Evolutionary conservation across 2,113 vertebrate genomes (phyloP), one percentile per base, ranked within the genome.

Genomic region (Strix aluco): DNA sequence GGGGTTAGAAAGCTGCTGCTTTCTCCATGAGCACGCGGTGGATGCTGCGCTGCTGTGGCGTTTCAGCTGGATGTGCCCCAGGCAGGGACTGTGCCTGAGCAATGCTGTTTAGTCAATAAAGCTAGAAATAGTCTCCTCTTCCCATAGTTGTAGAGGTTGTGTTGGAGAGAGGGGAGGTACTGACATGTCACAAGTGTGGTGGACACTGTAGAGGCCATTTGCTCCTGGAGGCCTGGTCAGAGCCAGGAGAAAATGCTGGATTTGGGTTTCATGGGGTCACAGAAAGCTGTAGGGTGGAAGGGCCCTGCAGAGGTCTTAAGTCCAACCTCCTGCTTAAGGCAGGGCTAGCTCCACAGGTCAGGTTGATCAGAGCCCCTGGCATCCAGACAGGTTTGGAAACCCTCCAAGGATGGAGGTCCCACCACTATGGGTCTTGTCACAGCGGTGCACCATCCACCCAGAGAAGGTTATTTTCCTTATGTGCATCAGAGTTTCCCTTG

Each of bases 91-190:
- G 5, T 12, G 4, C 66, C 82, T 75, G 71, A 69, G 94, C 67
- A 82, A 27, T 17, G 7, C 80, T 87, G 30, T 54, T 30, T 46
- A 57, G 65, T 90, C 89, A 96, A 61, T 97, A 97, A 97, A 97
- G 79, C 86, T 30, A 34, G 81, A 88, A 86, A 90, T 27, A 42
- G 36, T 29, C 42, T 51, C 51, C 51, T 70, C 13, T 57, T 34
- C 71, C 18, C 16, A 1, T 23, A n/a, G 22, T 5, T 38, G 58
- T 34, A 75, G 70, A 29, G 16, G 9, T 46, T 54, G 42, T 88
- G 42, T 55, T 57, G n/a, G 47, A 52, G 44, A 47, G 49, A 5
- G 14, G 36, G 5, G 29, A 70, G 14, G 9, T 58, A 23, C 46
- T 36, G 65, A 44, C 3, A 3, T 38, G 34, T 2, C 1, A 3